Percentiles rank a stretch among this genome's conserved stretches.
Conservation (phyloP, 2,797 vertebrate genomes). For the Falco berigora region DNA sequence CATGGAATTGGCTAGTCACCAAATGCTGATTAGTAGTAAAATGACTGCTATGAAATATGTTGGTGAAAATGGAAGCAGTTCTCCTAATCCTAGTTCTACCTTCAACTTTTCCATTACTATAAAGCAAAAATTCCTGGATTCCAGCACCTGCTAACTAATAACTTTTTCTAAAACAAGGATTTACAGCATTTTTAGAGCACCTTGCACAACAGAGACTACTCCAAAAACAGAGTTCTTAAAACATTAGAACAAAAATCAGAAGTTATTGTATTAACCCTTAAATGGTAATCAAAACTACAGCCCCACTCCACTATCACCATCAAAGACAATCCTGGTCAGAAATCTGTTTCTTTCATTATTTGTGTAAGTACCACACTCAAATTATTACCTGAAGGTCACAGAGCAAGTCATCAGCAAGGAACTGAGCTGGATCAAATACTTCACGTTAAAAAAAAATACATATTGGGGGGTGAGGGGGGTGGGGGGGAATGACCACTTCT, state of each 20-base stretch:
- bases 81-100: neutral
- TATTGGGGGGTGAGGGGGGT: fast-evolving
- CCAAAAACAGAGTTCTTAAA: neutral
- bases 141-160: neutral
- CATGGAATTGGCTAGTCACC: neutral
- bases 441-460: neutral
- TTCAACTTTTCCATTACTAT: neutral
- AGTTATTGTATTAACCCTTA: neutral
- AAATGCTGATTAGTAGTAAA: neutral
- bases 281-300: neutral
- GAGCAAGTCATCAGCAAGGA: neutral
- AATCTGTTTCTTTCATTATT: neutral
- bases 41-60: neutral
- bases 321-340: neutral
- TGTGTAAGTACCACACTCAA: neutral
- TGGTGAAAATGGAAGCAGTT: neutral
- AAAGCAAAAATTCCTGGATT: neutral
- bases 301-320: neutral
- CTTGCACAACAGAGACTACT: neutral
- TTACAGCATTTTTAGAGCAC: neutral
- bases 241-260: neutral
- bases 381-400: neutral
- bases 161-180: neutral
- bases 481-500: fast-evolving
- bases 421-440: neutral